Percentiles rank a stretch among this genome's conserved stretches.
Evolutionary conservation across 2,888 invertebrate genomes (phyloP).

Genomic region (Pilophorus perplexus): DNA sequence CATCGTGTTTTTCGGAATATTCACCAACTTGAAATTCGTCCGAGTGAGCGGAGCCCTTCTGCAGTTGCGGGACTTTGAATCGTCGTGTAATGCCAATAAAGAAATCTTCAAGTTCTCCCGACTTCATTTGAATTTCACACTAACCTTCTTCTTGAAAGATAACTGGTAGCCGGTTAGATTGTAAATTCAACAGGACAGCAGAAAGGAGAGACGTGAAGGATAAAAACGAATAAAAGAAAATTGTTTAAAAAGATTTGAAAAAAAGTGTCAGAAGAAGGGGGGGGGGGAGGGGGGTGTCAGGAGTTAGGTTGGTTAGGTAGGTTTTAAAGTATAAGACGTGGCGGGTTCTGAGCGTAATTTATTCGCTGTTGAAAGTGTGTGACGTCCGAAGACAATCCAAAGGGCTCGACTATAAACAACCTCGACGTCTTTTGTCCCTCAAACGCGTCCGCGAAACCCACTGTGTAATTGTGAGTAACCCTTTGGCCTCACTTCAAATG

Average conservation of each 20-base stretch:
- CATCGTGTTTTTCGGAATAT: too few relatives aligned
- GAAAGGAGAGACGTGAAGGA: background rate
- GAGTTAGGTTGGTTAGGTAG: background rate
- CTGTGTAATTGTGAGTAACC: conserved; percentile 22
- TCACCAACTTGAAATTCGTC: too few relatives aligned
- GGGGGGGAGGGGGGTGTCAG: background rate
- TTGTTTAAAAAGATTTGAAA: too few relatives aligned
- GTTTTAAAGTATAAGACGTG: background rate
- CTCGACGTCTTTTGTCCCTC: conserved; percentile 33
- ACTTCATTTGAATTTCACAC: conserved; percentile 9
- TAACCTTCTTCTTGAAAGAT: background rate
- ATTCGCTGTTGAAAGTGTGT: conserved; percentile 35
- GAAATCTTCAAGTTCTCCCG: too few relatives aligned
- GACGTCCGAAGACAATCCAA: conserved; percentile 33
- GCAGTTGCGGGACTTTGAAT: too few relatives aligned
- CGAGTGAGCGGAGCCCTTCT: too few relatives aligned
- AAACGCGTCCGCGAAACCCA: conserved; percentile 12
- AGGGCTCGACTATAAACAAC: conserved; percentile 29
- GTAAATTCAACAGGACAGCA: conserved; percentile 27
- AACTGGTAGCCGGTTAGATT: background rate
- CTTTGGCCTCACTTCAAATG: too few relatives aligned
- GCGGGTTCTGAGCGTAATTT: conserved; percentile 22
- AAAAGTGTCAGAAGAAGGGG: background rate
- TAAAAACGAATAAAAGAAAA: conserved; percentile 6
- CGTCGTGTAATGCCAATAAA: too few relatives aligned